Conservation (phyloP, 2,888 invertebrate genomes). For the Drosophila limbata region DNA sequence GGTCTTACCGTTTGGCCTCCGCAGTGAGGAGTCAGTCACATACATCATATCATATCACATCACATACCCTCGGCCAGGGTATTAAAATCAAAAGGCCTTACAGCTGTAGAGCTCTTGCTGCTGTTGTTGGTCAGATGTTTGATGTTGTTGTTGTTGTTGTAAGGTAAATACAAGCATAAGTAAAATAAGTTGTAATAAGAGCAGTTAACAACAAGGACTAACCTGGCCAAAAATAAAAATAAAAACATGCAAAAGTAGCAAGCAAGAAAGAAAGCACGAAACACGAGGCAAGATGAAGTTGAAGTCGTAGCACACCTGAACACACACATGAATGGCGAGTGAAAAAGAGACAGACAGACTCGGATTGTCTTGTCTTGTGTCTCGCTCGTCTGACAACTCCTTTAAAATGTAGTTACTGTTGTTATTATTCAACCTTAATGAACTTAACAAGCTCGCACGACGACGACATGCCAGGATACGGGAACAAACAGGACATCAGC, state of each 20-base stretch:
- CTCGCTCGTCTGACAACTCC: slow-evolving; percentile 65
- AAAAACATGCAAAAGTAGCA: neutral
- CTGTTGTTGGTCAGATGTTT: slow-evolving; percentile 1
- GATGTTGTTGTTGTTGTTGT: slow-evolving; percentile 23
- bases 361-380: neutral
- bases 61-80: neutral
- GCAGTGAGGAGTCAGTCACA: no score
- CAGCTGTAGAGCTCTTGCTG: slow-evolving; percentile 22
- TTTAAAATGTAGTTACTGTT: slow-evolving; percentile 82
- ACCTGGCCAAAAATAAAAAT: slow-evolving; percentile 32
- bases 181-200: slow-evolving; percentile 81
- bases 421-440: slow-evolving; percentile 82
- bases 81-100: slow-evolving; percentile 41
- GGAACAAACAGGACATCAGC: slow-evolving; percentile 43
- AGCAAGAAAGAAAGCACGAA: slow-evolving; percentile 20
- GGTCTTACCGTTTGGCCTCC: no score
- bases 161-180: slow-evolving; percentile 68
- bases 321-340: slow-evolving; percentile 29
- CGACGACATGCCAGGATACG: slow-evolving; percentile 54
- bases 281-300: slow-evolving; percentile 27
- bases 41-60: no score
- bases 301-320: slow-evolving; percentile 43
- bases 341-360: neutral
- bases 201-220: slow-evolving; percentile 74
- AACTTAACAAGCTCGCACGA: slow-evolving; percentile 78